Base-by-base conservation (phyloP, 2,113 vertebrate genomes). In the Oxyura jamaicensis region DNA sequence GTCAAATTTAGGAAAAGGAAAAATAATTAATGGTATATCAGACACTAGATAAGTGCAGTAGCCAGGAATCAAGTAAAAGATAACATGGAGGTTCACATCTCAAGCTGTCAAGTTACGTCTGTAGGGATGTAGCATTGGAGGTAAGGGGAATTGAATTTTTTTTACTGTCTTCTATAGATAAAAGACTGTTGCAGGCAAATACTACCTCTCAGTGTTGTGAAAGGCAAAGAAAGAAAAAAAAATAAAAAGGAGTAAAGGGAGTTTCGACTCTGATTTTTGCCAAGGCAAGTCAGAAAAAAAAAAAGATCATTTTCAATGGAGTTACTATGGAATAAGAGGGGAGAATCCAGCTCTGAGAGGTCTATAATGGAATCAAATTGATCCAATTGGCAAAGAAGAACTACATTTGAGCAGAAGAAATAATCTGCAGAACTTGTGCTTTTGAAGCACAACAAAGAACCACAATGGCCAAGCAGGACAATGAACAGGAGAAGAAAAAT, bases 381-480 rank as follows among this genome's bases (percentile, higher is more conserved):
- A 97, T 94, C 80, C 90, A 94, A 68, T 81, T 93, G 92, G 90
- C 80, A 92, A 83, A 81, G 86, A 67, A 96, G 76, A 94, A 55
- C 71, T 90, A 26, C 86, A 79, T 52, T 89, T 60, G 58, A 92
- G 50, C 65, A 82, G 85, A 36, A 92, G 83, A 96, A 88, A 90
- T 88, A 71, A 88, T 13, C 76, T 93, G 77, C 41, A 42, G 90
- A 62, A 86, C 83, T 33, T 65, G 62, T 48, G 83, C 93, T 86
- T 97, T 92, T 96, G 93, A 96, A 93, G 83, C 73, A 92, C 93
- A 95, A 84, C 95, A 96, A 97, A 96, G 90, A 84, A 19, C 62
- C 77, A 94, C 94, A 93, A 86, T 94, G 94, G 77, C 92, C 86
- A 68, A 88, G 92, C 80, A 88, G 91, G 88, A 96, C 93, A 96